Base-by-base conservation (phyloP, 2,888 invertebrate genomes). In the Ctenicera cuprea region DNA sequence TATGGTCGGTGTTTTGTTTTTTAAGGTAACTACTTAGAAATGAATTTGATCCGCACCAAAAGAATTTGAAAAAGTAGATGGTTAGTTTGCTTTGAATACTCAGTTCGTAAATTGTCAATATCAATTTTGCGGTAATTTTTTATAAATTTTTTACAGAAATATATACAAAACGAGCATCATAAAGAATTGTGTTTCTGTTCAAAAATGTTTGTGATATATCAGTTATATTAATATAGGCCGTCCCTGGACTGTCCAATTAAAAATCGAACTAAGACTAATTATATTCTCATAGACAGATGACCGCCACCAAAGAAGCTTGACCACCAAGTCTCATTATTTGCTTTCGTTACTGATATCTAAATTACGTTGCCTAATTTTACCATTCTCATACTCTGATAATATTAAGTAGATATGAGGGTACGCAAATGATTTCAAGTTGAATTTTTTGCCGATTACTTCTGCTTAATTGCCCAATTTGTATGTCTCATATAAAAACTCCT, bases 401-500 rank as follows among this genome's bases (percentile, higher is more conserved):
- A 43, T 30, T 26, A n/a, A 26, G 20, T 3, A 62, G 45, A 62
- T 45, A 45, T 18, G 22, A 30, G 45, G 26, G 18, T 22, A 22
- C 8, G 62, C 38, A 30, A 30, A 41, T 18, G 9, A 20, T 66
- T 38, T 52, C 37, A 4, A 22, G 16, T 20, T 18, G 52, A n/a
- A 37, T 66, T 66, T 66, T 66, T 66, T 45, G 65, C 54, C 52
- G 65, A 66, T 66, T 54, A 66, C 38, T 18, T 52, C 14, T 66
- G 30, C 54, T 54, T 66, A 66, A 66, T 66, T 66, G 52, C 20
- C 41, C 52, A 66, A 66, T 66, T 66, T 66, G 65, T 66, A 38
- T 54, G 33, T 66, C 54, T 37, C 38, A 37, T 54, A 64, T 64
- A 38, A 66, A 66, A 54, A 66, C 43, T 22, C 45, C 38, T 59